Percentiles rank a stretch among this genome's conserved stretches.
Evolutionary conservation across 1,140 invertebrate species (phyloP).

Genomic region (Liolophura sinensis): DNA sequence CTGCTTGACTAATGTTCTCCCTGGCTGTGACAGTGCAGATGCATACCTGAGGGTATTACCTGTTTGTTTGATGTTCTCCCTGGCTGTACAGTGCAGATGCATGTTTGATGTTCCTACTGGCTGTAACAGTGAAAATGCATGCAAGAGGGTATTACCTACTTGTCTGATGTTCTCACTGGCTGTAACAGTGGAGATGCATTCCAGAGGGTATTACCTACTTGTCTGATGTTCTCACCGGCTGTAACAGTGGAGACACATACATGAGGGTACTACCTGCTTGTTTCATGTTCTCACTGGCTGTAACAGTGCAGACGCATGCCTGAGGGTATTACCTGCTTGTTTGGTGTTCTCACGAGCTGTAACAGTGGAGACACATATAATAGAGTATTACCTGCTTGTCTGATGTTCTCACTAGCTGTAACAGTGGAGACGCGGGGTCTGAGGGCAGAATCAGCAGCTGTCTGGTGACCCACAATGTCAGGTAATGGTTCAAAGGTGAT

Average conservation of each 20-base stretch:
- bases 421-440: constrained; percentile 33
- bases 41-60: not conserved
- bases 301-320: constrained; percentile 31
- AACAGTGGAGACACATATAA: constrained; percentile 24
- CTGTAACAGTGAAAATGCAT: constrained; percentile 19
- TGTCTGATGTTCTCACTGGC: too few species aligned
- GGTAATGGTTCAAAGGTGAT: constrained; percentile 49
- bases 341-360: constrained; percentile 15
- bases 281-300: too few species aligned
- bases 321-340: constrained; percentile 27
- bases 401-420: too few species aligned
- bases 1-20: too few species aligned
- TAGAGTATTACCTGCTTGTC: too few species aligned
- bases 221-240: too few species aligned
- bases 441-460: constrained; percentile 25
- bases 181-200: constrained; percentile 21
- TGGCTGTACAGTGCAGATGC: constrained; percentile 18
- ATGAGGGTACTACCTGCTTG: too few species aligned
- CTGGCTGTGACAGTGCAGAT: constrained; percentile 13
- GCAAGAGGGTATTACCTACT: too few species aligned
- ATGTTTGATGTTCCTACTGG: too few species aligned
- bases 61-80: too few species aligned
- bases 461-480: constrained; percentile 40
- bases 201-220: too few species aligned
- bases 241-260: constrained; percentile 22